Evolutionary conservation across 2,888 invertebrate genomes (phyloP).

Genomic region (Ametastegia equiseti): DNA sequence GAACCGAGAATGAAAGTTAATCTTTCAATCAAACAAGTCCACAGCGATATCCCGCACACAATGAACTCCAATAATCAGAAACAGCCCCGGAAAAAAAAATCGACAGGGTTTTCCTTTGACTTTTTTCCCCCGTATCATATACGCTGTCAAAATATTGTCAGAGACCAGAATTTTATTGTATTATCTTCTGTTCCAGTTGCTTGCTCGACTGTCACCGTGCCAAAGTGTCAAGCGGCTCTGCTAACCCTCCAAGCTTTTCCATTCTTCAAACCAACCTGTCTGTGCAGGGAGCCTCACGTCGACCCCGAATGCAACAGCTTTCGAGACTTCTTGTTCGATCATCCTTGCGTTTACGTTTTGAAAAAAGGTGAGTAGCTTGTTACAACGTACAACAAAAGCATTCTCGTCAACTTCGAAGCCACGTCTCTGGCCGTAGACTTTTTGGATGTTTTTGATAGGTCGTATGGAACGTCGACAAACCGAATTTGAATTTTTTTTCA

Average conservation of each 20-base stretch:
- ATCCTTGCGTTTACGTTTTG: conserved; percentile 93
- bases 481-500: no score
- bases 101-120: background rate
- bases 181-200: conserved; percentile 85
- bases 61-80: background rate
- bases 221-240: conserved; percentile 94
- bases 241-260: conserved; percentile 93
- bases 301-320: conserved; percentile 96
- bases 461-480: no score
- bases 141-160: no score
- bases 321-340: conserved; percentile 95
- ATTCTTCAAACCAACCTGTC: conserved; percentile 95
- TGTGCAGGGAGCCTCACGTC: conserved; percentile 93
- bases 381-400: background rate
- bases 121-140: no score
- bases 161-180: background rate
- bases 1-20: conserved; percentile 13
- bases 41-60: background rate
- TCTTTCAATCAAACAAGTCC: conserved; percentile 3
- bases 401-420: no score
- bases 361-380: conserved; percentile 88
- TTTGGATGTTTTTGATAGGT: no score
- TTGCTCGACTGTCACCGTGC: conserved; percentile 94
- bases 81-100: background rate
- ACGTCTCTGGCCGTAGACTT: no score